Evolutionary conservation across 2,888 invertebrate species (phyloP), one percentile per base, ranked within the genome.

Genomic region (Glomeris marginata): DNA sequence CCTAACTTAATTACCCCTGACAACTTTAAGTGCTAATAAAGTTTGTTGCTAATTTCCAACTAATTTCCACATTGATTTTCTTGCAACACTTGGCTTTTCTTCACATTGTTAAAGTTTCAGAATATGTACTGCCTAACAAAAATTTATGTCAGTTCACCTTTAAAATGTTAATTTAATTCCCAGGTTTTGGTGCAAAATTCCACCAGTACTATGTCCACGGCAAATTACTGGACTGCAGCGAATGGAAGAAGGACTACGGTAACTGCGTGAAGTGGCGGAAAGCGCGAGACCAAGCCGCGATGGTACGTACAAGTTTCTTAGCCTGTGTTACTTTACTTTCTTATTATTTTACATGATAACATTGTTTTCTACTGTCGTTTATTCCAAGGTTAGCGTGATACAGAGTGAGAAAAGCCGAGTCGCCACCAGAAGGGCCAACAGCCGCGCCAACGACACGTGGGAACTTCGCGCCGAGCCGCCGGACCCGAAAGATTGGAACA

Each of bases 191-290:
- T 66, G 81, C 74, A 1, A 72, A 87, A 56, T 85, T 90, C 60
- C 80, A 91, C 64, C 91, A 91, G 66, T 81, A 85, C 64, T 92
- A 87, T 63, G 74, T 88, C 51, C 72, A 73, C 66, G 91, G 91
- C 1, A 70, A 81, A 61, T 65, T 69, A 1, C 49, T 74, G 6
- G 81, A 90, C 63, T 92, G 91, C 63, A 70, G 72, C 2, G 78
- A 80, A 58, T 90, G 88, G 88, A 76, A 81, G 59, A 73, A 69
- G 48, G 87, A 90, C 65, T 78, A 77, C 58, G 64, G 77, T 2
- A 84, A 83, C 62, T 90, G 90, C 64, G 65, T 72, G 47, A 74
- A 74, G 62, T 90, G 80, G 76, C 67, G 72, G 49, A 69, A 75
- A 1, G 66, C 71, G 5, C 68, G 74, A 44, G 78, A 84, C 65